Conservation (phyloP, 2,888 invertebrate species). For the Glyphotaelius pellucidus region DNA sequence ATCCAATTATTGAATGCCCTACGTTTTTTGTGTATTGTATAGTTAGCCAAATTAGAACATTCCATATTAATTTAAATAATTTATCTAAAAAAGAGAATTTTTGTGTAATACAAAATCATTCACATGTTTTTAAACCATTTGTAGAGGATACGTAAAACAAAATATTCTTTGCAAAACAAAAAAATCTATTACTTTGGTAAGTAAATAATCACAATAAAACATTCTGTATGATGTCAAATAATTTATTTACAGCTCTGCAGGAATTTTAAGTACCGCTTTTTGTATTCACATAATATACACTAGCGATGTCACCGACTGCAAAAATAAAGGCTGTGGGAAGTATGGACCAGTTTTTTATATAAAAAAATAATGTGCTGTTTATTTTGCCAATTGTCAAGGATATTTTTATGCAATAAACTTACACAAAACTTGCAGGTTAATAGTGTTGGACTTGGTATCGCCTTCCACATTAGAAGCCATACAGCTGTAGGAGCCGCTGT, state of each 20-base stretch:
- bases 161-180: neutral
- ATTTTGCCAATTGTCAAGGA: too few relatives aligned
- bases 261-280: too few relatives aligned
- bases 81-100: neutral
- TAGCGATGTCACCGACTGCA: too few relatives aligned
- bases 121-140: neutral
- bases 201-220: neutral
- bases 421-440: slow-evolving; percentile 63
- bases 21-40: too few relatives aligned
- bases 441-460: slow-evolving; percentile 63
- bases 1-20: too few relatives aligned
- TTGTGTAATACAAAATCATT: neutral
- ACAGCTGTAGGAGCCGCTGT: slow-evolving; percentile 63
- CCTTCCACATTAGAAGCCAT: slow-evolving; percentile 65
- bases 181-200: neutral
- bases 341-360: too few relatives aligned
- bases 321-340: too few relatives aligned
- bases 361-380: too few relatives aligned
- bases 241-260: neutral
- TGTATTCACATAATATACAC: too few relatives aligned
- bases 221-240: neutral
- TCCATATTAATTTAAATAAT: too few relatives aligned
- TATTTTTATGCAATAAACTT: slow-evolving; percentile 27
- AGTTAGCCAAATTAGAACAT: too few relatives aligned
- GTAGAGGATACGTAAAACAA: neutral